Base-by-base conservation (phyloP, 2,113 vertebrate species). In the Antennarius striatus region DNA sequence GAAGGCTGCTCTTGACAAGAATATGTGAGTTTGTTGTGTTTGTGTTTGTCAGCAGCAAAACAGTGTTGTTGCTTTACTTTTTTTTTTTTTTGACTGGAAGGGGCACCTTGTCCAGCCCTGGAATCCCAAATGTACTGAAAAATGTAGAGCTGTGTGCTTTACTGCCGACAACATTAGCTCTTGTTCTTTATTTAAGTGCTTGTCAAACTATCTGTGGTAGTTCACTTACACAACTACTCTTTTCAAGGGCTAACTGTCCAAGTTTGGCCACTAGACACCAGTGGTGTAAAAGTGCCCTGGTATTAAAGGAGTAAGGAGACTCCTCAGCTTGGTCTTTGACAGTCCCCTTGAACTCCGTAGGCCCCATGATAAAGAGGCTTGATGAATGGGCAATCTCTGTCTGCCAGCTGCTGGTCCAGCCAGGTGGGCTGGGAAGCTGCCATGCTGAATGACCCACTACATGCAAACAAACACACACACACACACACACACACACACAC, bases 331-430 rank as follows among this genome's bases (percentile, higher is more conserved):
- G 82, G 72, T 90, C 86, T 90, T 80, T 89, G 81, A 91, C 88
- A 87, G 79, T 54, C 80, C 88, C 84, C 89, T 86, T 84, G 82
- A 91, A 91, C 90, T 88, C 86, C 67, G 77, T 79, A 58, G 68
- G 82, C 85, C 78, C 58, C 11, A 80, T 87, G 88, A 90, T 92
- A 89, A 90, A 90, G 84, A 88, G 82, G 83, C 80, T 88, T 90
- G 87, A 93, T 91, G 90, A 91, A 89, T 86, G 89, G 84, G 77
- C 87, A 89, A 86, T 90, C 87, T 83, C 78, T 62, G 72, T 55
- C 77, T 87, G 81, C 84, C 87, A 88, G 84, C 81, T 87, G 86
- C 81, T 73, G 78, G 80, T 64, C 75, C 77, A 79, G 82, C 84
- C 78, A 74, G 73, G 50, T 57, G 67, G 81, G 59, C 74, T 81